Conservation (phyloP, 2,888 invertebrate species). For the Platynereis dumerilii region DNA sequence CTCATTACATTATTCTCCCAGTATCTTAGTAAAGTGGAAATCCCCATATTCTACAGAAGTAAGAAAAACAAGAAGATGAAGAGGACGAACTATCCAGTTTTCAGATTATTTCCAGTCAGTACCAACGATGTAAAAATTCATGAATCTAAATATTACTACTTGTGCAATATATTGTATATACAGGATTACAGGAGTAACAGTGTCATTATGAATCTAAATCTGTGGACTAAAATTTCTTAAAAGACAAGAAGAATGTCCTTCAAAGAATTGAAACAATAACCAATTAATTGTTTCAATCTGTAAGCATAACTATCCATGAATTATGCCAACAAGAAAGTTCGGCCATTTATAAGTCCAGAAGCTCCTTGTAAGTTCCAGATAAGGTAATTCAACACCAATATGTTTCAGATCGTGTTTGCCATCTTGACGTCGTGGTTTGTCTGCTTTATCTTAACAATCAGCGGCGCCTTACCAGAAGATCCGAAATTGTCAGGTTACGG, state of each 20-base stretch:
- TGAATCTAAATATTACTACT: not conserved
- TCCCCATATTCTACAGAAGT: slow-evolving; percentile 21
- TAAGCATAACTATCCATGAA: no score
- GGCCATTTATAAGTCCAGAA: no score
- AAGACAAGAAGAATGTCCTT: not conserved
- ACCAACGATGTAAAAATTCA: not conserved
- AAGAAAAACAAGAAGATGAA: not conserved
- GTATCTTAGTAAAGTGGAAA: slow-evolving; percentile 36
- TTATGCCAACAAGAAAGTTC: no score
- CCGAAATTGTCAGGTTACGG: slow-evolving; percentile 42
- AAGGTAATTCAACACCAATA: no score
- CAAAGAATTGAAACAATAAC: slow-evolving; percentile 1
- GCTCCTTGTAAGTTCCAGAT: no score
- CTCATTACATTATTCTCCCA: slow-evolving; percentile 82
- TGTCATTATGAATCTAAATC: no score
- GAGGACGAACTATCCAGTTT: slow-evolving; percentile 9
- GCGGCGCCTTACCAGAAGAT: slow-evolving; percentile 58
- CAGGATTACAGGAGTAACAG: not conserved
- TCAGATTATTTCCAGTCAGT: slow-evolving; percentile 37
- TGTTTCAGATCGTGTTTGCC: slow-evolving; percentile 38
- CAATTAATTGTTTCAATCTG: no score
- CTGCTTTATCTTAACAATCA: slow-evolving; percentile 38
- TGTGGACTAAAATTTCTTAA: no score
- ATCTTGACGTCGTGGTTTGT: slow-evolving; percentile 44
- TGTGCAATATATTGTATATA: not conserved